These are phyloP conservation scores for Tortricodes alternella DNA, from an alignment of 2,888 invertebrate species.

Conservation along the genomic window DNA sequence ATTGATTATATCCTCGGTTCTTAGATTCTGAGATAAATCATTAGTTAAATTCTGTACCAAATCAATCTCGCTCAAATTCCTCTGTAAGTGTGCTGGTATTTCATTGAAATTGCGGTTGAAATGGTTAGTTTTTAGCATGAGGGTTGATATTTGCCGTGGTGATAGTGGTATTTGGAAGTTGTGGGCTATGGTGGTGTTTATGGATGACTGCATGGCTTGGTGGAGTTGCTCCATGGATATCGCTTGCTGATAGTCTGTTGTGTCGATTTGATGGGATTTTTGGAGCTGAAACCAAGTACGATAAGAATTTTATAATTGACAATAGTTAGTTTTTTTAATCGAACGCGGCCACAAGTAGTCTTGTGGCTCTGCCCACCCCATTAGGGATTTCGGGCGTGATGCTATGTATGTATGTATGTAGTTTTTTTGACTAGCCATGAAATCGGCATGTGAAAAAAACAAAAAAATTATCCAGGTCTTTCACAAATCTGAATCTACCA, in stretches of 20 bases:
- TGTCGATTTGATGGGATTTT: conserved; percentile 65
- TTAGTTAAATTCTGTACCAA: conserved; percentile 52
- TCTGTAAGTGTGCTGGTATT: conserved; percentile 61
- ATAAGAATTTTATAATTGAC: no score
- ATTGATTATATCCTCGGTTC: conserved; percentile 32
- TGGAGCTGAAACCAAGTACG: conserved; percentile 57
- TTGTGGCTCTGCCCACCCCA: no score
- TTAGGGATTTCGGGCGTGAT: no score
- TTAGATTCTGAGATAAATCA: conserved; percentile 34
- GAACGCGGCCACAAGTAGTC: no score
- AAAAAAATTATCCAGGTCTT: no score
- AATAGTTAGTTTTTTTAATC: no score
- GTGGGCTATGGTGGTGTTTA: conserved; percentile 59
- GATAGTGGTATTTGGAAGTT: conserved; percentile 71
- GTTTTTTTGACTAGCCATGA: no score
- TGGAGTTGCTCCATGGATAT: conserved; percentile 75
- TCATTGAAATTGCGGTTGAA: conserved; percentile 64
- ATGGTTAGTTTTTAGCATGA: conserved; percentile 72
- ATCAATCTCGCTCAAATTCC: conserved; percentile 57
- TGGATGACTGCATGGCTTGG: conserved; percentile 68
- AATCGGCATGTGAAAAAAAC: no score
- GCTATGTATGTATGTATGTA: no score
- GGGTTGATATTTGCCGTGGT: conserved; percentile 70
- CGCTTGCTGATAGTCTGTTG: conserved; percentile 62
- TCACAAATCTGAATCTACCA: no score